Evolutionary conservation across 2,113 vertebrate species (phyloP), one percentile per base, ranked within the genome.

Genomic region (Cheilinus undulatus): DNA sequence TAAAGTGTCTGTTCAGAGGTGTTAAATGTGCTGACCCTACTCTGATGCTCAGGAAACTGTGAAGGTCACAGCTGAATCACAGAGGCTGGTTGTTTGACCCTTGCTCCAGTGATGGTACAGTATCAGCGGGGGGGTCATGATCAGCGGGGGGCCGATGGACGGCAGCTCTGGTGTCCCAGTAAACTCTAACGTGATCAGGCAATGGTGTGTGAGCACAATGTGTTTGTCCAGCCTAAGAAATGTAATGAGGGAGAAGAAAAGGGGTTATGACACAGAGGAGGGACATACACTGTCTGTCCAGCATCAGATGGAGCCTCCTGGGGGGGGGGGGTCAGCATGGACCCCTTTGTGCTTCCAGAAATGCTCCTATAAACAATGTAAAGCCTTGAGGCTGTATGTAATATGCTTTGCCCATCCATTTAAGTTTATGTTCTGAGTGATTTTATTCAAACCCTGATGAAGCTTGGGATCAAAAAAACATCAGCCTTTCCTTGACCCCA

Each of bases 241-340:
- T 34, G 22, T 75, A 88, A 88, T 80, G 80, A 85, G 67, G 73
- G 72, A 83, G 88, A 85, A 22, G 67, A 71, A 79, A 81, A 56
- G 58, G 72, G 57, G 71, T 85, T 79, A 81, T 75, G 80, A 84
- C 73, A 80, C 65, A 61, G 45, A 23, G 32, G 23, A 52, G 40
- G 22, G 65, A 76, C 58, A 19, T 30, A 22, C 23, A 61, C 54
- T 57, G 28, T 61, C 68, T 76, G 76, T 57, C 48, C 72, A 40
- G 38, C 3, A 24, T 63, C 42, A 74, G 42, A 54, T 49, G 27
- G 53, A 72, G 40, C 19, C n/a, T 48, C 57, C 27, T 38, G 4
- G 2, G n/a, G 45, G 8, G 45, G 19, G 1, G 56, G 30, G 24
- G 69, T 73, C 62, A 64, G 30, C 30, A 22, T 32, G 60, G 34